A percentile compares a stretch with the other conserved stretches of the same genome.
These are phyloP conservation scores for Melanotaenia boesemani DNA, from an alignment of 2,797 vertebrate genomes.

Conservation along the genomic window DNA sequence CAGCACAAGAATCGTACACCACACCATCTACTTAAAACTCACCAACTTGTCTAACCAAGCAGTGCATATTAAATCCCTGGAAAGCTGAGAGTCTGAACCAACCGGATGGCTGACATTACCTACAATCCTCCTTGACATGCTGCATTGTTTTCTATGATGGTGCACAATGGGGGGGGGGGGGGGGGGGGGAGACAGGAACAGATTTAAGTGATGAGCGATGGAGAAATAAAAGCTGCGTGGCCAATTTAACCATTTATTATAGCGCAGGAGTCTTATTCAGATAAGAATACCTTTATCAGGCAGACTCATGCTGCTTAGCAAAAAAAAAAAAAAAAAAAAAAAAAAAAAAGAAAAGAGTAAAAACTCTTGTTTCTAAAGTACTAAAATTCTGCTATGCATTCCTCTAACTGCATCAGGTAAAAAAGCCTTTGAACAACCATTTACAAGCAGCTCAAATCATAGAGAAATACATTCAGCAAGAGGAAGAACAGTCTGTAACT, in stretches of 20 bases:
- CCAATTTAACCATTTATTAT: conserved; percentile 40
- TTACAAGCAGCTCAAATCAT: neutral
- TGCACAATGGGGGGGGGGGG: neutral
- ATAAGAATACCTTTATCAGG: conserved; percentile 1
- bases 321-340: neutral
- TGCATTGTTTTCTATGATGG: conserved; percentile 14
- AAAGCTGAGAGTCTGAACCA: conserved; percentile 30
- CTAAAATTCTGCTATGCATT: neutral
- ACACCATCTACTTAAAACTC: conserved; percentile 1
- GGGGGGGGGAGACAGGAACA: conserved; percentile 11
- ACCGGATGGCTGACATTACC: conserved; percentile 15
- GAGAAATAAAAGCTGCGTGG: conserved; percentile 7
- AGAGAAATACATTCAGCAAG: neutral
- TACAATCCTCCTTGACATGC: conserved; percentile 4
- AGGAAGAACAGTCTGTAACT: neutral
- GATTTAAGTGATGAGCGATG: conserved; percentile 1
- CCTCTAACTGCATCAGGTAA: neutral
- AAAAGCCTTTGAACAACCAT: neutral
- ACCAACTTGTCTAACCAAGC: neutral
- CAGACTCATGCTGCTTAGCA: neutral
- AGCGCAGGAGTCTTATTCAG: conserved; percentile 1
- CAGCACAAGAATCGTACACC: conserved; percentile 1
- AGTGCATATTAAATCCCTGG: neutral
- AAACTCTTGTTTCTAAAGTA: neutral
- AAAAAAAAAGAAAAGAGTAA: neutral